Conservation (phyloP, 2,113 vertebrate genomes). For the Melanotaenia duboulayi region DNA sequence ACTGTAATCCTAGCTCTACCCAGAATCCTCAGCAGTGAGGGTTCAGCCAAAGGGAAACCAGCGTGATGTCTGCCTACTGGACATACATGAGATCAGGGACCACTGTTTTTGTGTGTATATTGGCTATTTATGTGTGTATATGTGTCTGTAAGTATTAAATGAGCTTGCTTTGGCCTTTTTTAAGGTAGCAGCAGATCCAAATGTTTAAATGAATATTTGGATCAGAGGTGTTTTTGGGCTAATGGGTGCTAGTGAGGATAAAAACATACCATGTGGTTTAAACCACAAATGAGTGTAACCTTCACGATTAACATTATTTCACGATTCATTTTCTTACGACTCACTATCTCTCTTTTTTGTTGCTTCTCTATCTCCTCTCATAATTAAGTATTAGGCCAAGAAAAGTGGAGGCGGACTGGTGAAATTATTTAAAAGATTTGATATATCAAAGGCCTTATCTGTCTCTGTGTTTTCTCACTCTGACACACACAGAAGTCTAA, state of each 20-base stretch:
- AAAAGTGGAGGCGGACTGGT: slow-evolving; percentile 11
- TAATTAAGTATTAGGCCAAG: slow-evolving; percentile 33
- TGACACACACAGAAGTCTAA: slow-evolving; percentile 56
- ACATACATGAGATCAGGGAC: slow-evolving; percentile 50
- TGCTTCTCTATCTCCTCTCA: slow-evolving; percentile 6
- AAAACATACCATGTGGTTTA: not conserved
- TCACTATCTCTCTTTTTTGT: slow-evolving; percentile 3
- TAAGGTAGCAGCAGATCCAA: not conserved
- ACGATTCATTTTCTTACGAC: not conserved
- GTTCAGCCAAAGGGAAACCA: slow-evolving; percentile 79
- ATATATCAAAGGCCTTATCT: slow-evolving; percentile 54
- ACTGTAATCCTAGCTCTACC: slow-evolving; percentile 69
- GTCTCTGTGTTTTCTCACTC: slow-evolving; percentile 48
- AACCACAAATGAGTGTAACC: not conserved
- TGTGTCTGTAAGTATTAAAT: not conserved
- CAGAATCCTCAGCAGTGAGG: slow-evolving; percentile 68
- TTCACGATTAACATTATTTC: not conserved
- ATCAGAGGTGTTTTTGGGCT: not conserved
- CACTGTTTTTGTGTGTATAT: slow-evolving; percentile 16
- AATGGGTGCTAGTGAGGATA: not conserved
- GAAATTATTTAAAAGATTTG: slow-evolving; percentile 26
- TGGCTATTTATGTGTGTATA: slow-evolving; percentile 1
- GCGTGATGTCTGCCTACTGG: slow-evolving; percentile 64
- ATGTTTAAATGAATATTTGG: not conserved
- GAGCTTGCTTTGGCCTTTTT: not conserved